A percentile compares a stretch with the other conserved stretches of the same genome.
Conservation (phyloP, 2,888 invertebrate genomes). For the Caenorhabditis sp. region DNA sequence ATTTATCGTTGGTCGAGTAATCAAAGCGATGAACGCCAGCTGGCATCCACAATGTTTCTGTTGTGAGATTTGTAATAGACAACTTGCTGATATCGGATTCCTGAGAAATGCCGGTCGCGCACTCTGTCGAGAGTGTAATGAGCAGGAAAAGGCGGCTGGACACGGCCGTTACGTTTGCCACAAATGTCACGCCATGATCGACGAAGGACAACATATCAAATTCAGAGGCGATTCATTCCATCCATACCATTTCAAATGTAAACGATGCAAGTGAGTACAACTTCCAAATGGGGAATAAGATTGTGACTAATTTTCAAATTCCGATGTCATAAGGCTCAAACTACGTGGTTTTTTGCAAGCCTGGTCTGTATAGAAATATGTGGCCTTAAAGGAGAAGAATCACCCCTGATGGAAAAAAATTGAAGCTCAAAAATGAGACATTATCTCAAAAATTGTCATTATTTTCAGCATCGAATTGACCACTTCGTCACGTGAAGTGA, state of each 20-base stretch:
- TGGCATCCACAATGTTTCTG: constrained; percentile 99
- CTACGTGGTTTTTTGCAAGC: too few species aligned
- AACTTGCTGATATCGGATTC: constrained; percentile 94
- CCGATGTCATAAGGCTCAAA: too few species aligned
- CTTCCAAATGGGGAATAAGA: too few species aligned
- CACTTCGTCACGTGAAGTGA: constrained; percentile 91
- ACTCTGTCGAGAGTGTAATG: constrained; percentile 94
- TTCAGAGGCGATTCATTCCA: constrained; percentile 91
- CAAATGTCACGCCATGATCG: constrained; percentile 76
- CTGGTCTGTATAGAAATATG: too few species aligned
- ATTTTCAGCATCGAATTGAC: constrained; percentile 83
- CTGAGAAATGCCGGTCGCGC: constrained; percentile 80
- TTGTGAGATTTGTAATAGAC: constrained; percentile 89
- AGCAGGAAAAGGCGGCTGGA: constrained; percentile 91
- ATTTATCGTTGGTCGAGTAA: constrained; percentile 97
- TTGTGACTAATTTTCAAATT: too few species aligned
- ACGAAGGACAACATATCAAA: constrained; percentile 74
- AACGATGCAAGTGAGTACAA: constrained; percentile 74
- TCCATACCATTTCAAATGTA: constrained; percentile 98
- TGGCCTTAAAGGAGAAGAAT: too few species aligned
- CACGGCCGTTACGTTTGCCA: constrained; percentile 86
- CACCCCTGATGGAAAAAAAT: too few species aligned
- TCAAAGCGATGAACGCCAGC: constrained; percentile 97
- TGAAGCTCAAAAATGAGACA: too few species aligned
- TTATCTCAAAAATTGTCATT: constrained; percentile 1